These are phyloP conservation scores for Zosterops borbonicus DNA, from an alignment of 2,113 vertebrate species.

Conservation along the genomic window DNA sequence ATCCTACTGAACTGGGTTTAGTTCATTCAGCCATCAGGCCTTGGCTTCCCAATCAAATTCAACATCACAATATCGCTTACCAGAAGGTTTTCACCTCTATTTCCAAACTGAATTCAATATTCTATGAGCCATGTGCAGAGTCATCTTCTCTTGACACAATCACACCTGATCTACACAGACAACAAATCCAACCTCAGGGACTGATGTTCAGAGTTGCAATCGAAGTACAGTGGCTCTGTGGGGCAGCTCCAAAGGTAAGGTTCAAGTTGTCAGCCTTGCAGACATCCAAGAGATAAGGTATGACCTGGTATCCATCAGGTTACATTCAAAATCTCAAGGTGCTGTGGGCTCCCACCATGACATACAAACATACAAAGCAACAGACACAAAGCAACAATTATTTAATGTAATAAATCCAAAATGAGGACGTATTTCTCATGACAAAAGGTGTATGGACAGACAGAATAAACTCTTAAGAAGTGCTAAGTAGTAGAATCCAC, in stretches of 20 bases:
- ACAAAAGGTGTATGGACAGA: not conserved
- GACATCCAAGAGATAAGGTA: not conserved
- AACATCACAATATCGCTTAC: not conserved
- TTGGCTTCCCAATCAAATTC: not conserved
- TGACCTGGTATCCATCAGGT: not conserved
- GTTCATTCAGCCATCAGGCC: not conserved
- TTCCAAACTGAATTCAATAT: not conserved
- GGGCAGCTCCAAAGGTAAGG: not conserved
- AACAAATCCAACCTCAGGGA: not conserved
- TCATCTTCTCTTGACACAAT: not conserved
- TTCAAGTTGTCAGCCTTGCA: not conserved
- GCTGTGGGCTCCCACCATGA: not conserved
- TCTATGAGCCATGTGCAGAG: rapidly evolving
- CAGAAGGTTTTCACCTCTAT: not conserved
- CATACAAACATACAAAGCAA: not conserved
- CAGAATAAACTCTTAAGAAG: not conserved
- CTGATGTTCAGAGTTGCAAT: not conserved
- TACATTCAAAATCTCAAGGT: not conserved
- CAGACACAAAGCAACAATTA: not conserved
- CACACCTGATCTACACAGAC: not conserved
- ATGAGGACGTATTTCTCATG: not conserved
- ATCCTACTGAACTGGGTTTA: not conserved
- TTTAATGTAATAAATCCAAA: not conserved
- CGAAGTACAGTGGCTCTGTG: not conserved
- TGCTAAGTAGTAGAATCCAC: not conserved